These are phyloP conservation scores for Enteromius trimaculatus DNA, from an alignment of 2,797 vertebrate species.

Conservation along the genomic window DNA sequence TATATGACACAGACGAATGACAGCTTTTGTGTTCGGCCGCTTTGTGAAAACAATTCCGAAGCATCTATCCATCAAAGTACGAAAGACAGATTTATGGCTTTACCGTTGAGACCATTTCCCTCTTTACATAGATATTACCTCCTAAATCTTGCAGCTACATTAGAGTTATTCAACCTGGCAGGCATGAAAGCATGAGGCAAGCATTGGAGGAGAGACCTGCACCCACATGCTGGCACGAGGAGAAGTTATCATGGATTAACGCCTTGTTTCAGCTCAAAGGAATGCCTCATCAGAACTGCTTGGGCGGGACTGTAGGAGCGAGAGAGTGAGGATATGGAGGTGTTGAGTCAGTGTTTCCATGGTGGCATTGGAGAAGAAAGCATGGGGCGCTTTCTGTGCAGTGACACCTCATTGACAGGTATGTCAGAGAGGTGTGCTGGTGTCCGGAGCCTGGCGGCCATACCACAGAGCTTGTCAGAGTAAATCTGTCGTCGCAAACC, in stretches of 20 bases:
- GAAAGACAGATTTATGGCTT: constrained; percentile 56
- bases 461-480: constrained; percentile 50
- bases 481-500: constrained; percentile 58
- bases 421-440: constrained; percentile 49
- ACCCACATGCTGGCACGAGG: constrained; percentile 62
- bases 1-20: constrained; percentile 36
- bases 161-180: constrained; percentile 63
- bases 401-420: constrained; percentile 64
- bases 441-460: constrained; percentile 50
- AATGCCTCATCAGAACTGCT: constrained; percentile 62
- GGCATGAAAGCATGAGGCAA: constrained; percentile 50
- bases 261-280: constrained; percentile 65
- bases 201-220: constrained; percentile 57
- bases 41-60: constrained; percentile 51
- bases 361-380: constrained; percentile 59
- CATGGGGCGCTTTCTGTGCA: constrained; percentile 43
- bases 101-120: constrained; percentile 44
- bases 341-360: constrained; percentile 64
- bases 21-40: constrained; percentile 44
- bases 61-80: constrained; percentile 58
- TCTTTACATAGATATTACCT: constrained; percentile 59
- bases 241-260: constrained; percentile 66
- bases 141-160: constrained; percentile 64
- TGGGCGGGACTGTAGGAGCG: constrained; percentile 49
- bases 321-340: constrained; percentile 55